Percentiles rank a stretch among this genome's conserved stretches.
Conservation (phyloP, 1,140 invertebrate genomes). For the Anoplolepis gracilipes region DNA sequence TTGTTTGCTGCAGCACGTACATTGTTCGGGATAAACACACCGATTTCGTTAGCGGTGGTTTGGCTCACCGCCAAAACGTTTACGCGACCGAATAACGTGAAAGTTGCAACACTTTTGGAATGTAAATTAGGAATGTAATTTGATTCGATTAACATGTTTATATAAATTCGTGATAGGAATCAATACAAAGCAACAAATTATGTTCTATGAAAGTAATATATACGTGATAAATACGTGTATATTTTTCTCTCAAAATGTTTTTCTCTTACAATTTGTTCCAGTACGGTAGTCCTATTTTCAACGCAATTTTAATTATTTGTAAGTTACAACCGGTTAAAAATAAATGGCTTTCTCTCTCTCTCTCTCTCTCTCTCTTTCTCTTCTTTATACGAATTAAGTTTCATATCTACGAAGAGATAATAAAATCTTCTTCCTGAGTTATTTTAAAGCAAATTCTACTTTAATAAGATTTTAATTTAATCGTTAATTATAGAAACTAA, state of each 20-base stretch:
- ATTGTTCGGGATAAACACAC: constrained; percentile 78
- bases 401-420: not conserved
- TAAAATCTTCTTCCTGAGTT: not conserved
- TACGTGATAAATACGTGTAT: not conserved
- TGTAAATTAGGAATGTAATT: constrained; percentile 32
- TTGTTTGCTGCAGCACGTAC: constrained; percentile 78
- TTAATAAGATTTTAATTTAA: constrained; percentile 31
- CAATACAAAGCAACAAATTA: not conserved
- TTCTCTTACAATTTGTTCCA: not conserved
- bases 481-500: constrained; percentile 13
- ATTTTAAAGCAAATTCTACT: constrained; percentile 27
- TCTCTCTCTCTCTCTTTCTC: not conserved
- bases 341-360: not conserved
- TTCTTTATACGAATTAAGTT: not conserved
- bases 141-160: not conserved
- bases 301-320: not conserved
- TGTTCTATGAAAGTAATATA: not conserved
- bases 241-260: not conserved
- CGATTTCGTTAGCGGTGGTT: constrained; percentile 78
- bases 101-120: constrained; percentile 62
- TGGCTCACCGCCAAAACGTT: constrained; percentile 78
- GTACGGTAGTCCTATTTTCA: not conserved
- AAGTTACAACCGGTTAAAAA: constrained; percentile 9
- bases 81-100: constrained; percentile 65
- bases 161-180: not conserved